These are phyloP conservation scores for Drosophila parabipectinata DNA, from an alignment of 1,140 invertebrate species.

Conservation along the genomic window DNA sequence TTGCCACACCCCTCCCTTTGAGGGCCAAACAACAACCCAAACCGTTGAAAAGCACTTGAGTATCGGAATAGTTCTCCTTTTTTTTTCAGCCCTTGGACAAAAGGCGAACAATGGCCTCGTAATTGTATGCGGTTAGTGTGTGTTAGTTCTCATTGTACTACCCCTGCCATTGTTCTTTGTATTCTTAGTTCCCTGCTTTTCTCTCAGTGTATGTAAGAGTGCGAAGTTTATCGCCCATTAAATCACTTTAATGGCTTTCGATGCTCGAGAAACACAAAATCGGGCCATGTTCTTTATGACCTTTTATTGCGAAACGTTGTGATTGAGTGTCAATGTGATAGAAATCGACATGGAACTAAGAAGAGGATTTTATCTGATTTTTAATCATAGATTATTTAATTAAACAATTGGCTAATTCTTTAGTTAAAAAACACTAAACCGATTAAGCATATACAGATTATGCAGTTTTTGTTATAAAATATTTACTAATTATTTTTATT, in stretches of 20 bases:
- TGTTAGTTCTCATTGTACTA: conserved; percentile 44
- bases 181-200: conserved; percentile 14
- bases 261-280: conserved; percentile 21
- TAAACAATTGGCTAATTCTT: not conserved
- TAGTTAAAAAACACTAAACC: not conserved
- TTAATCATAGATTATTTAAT: not conserved
- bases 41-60: conserved; percentile 69
- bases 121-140: conserved; percentile 75
- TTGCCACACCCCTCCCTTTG: not conserved
- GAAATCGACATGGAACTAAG: not conserved
- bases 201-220: conserved; percentile 46
- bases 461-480: not conserved
- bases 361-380: not conserved
- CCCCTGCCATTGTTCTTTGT: conserved; percentile 21
- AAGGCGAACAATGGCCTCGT: conserved; percentile 74
- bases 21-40: conserved; percentile 14
- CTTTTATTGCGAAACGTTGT: conserved; percentile 12
- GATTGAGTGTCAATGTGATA: conserved; percentile 30
- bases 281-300: conserved; percentile 1
- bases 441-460: no score
- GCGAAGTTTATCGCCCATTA: conserved; percentile 73
- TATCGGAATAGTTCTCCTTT: conserved; percentile 58
- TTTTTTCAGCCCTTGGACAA: conserved; percentile 50
- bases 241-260: conserved; percentile 76
- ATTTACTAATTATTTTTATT: conserved; percentile 1